A percentile compares a stretch with the other conserved stretches of the same genome.
phyloP scores from a whole-genome alignment of 1,140 invertebrate genomes.

The Leptinotarsa defecta region DNA sequence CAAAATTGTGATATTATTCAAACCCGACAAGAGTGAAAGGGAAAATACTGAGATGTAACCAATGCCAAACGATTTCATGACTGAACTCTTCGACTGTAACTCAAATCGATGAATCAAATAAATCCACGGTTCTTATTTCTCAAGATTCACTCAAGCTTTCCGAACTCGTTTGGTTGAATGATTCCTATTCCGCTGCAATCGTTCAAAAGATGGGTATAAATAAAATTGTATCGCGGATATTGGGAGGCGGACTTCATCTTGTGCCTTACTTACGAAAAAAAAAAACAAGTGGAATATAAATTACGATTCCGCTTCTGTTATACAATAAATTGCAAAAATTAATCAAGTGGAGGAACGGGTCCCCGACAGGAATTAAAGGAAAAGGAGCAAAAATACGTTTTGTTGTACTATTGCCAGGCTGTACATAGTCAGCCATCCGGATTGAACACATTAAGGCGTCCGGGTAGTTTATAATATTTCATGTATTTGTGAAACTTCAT shows the following conservation, averaged over 20 bases:
- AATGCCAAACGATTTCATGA: constrained; percentile 1
- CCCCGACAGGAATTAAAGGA: constrained; percentile 47
- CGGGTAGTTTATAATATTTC: constrained; percentile 20
- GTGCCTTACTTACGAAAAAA: constrained; percentile 1
- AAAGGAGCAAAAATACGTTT: constrained; percentile 44
- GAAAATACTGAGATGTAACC: neutral
- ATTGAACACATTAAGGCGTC: constrained; percentile 25
- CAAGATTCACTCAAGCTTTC: constrained; percentile 20
- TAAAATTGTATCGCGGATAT: constrained; percentile 23
- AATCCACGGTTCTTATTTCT: constrained; percentile 2
- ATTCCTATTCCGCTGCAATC: constrained; percentile 19
- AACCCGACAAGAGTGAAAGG: no score
- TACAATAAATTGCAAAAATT: constrained; percentile 51
- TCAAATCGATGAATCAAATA: neutral
- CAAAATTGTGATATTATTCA: no score
- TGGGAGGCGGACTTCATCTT: constrained; percentile 27
- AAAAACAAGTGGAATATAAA: constrained; percentile 36
- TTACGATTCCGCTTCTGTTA: constrained; percentile 43
- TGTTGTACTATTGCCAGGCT: constrained; percentile 45
- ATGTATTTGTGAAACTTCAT: constrained; percentile 13
- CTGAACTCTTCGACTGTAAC: constrained; percentile 16
- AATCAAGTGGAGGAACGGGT: constrained; percentile 47
- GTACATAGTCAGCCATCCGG: constrained; percentile 22
- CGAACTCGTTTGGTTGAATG: constrained; percentile 13
- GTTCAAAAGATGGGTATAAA: constrained; percentile 24